These are phyloP conservation scores for Gonocerus acuteangulatus DNA, from an alignment of 2,888 invertebrate species.

Conservation along the genomic window DNA sequence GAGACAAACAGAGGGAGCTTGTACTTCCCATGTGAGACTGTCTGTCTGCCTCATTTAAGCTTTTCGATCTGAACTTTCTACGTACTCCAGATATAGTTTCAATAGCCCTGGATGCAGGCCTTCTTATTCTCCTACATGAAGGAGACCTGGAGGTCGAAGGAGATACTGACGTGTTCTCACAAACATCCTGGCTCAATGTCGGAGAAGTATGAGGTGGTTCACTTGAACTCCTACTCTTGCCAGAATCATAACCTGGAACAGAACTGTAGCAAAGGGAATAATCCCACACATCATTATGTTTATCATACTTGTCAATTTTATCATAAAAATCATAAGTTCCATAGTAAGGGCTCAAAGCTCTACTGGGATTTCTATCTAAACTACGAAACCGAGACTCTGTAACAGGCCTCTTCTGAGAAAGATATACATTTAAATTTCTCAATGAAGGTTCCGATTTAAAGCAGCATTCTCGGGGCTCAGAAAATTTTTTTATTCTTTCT, in stretches of 20 bases:
- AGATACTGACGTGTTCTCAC: slow-evolving; percentile 43
- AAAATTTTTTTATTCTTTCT: slow-evolving; percentile 60
- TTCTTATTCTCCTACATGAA: slow-evolving; percentile 57
- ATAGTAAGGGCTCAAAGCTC: slow-evolving; percentile 52
- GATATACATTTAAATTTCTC: slow-evolving; percentile 54
- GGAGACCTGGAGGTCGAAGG: slow-evolving; percentile 58
- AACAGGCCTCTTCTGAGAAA: slow-evolving; percentile 61
- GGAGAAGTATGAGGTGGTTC: slow-evolving; percentile 55
- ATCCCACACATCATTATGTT: slow-evolving; percentile 42
- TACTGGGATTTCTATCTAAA: slow-evolving; percentile 51
- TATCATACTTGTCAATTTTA: slow-evolving; percentile 43
- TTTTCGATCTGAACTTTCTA: slow-evolving; percentile 54
- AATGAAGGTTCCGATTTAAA: slow-evolving; percentile 52
- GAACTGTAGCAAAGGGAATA: slow-evolving; percentile 42
- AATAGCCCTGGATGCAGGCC: slow-evolving; percentile 44
- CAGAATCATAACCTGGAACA: slow-evolving; percentile 42
- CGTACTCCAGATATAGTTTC: slow-evolving; percentile 43
- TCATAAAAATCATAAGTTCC: slow-evolving; percentile 42
- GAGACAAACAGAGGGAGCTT: slow-evolving; percentile 46
- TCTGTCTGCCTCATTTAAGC: slow-evolving; percentile 56
- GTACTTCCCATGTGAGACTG: slow-evolving; percentile 43
- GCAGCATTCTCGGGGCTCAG: slow-evolving; percentile 30
- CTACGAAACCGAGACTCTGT: slow-evolving; percentile 63
- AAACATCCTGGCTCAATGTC: slow-evolving; percentile 43
- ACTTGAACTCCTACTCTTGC: slow-evolving; percentile 54